phyloP scores from a whole-genome alignment of 2,113 vertebrate species.

The Oostethus manadensis region DNA sequence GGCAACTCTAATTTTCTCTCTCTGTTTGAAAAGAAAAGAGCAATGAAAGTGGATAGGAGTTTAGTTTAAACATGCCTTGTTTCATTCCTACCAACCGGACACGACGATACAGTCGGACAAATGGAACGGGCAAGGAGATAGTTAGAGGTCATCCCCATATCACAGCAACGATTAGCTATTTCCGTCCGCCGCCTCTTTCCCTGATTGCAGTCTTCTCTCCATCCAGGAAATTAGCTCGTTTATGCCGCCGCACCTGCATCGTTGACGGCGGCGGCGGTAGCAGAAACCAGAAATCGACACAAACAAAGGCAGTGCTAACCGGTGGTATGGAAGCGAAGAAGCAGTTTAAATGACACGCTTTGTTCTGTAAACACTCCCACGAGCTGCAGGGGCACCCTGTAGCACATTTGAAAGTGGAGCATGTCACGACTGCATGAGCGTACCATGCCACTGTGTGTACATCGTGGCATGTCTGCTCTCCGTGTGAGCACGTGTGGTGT shows the following conservation, averaged over 20 bases:
- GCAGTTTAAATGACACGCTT: not conserved
- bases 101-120: not conserved
- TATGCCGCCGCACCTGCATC: slow-evolving; percentile 73
- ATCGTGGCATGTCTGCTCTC: slow-evolving; percentile 44
- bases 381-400: slow-evolving; percentile 4
- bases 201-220: slow-evolving; percentile 74
- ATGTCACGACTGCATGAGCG: not conserved
- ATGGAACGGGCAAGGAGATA: slow-evolving; percentile 37
- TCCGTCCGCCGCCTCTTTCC: slow-evolving; percentile 71
- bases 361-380: slow-evolving; percentile 8
- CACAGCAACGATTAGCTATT: slow-evolving; percentile 77
- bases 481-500: slow-evolving; percentile 60
- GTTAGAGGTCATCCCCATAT: slow-evolving; percentile 78
- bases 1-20: slow-evolving; percentile 63
- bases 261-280: no score
- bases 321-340: not conserved
- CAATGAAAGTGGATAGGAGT: slow-evolving; percentile 21
- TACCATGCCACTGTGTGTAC: slow-evolving; percentile 6
- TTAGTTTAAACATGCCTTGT: slow-evolving; percentile 29
- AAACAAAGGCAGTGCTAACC: slow-evolving; percentile 10
- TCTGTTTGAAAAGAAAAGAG: slow-evolving; percentile 36
- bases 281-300: slow-evolving; percentile 27
- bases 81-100: not conserved
- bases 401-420: slow-evolving; percentile 8
- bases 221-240: slow-evolving; percentile 75